phyloP scores from a whole-genome alignment of 1,140 invertebrate species.

The Formica exsecta region DNA sequence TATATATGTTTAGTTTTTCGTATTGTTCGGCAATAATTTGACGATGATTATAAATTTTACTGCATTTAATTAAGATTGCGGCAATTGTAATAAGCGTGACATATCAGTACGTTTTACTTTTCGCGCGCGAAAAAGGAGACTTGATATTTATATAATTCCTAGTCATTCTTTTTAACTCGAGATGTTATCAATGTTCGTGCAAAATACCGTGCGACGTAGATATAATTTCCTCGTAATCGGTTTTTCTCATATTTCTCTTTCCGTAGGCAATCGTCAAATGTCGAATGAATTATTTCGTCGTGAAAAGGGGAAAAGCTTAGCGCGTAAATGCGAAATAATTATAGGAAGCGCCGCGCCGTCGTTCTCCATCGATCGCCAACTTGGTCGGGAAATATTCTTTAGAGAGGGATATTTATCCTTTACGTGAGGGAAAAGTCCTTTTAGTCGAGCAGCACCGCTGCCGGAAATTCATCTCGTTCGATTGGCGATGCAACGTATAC shows the following conservation, averaged over 20 bases:
- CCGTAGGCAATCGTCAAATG: slow-evolving; percentile 4
- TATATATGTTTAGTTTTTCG: not conserved
- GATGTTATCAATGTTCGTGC: not conserved
- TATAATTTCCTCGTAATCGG: slow-evolving; percentile 28
- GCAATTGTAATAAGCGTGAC: not conserved
- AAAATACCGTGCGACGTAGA: not conserved
- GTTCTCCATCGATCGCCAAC: slow-evolving; percentile 56
- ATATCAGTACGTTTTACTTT: not conserved
- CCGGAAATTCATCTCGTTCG: slow-evolving; percentile 62
- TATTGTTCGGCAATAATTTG: no score
- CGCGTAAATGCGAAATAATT: slow-evolving; percentile 37
- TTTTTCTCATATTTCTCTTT: slow-evolving; percentile 25
- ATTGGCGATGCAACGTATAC: slow-evolving; percentile 57
- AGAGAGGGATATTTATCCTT: slow-evolving; percentile 41
- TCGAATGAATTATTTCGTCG: slow-evolving; percentile 28
- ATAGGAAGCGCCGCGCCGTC: slow-evolving; percentile 28
- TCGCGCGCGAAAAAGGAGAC: no score
- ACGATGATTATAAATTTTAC: not conserved
- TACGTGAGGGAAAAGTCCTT: not conserved
- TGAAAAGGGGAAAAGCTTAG: slow-evolving; percentile 22
- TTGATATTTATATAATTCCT: not conserved
- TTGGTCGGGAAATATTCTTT: slow-evolving; percentile 31
- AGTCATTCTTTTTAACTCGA: not conserved
- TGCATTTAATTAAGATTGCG: not conserved
- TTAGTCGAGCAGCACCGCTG: slow-evolving; percentile 2